These are phyloP conservation scores for Rhyacichthys aspro DNA, from an alignment of 2,797 vertebrate species.

Conservation along the genomic window DNA sequence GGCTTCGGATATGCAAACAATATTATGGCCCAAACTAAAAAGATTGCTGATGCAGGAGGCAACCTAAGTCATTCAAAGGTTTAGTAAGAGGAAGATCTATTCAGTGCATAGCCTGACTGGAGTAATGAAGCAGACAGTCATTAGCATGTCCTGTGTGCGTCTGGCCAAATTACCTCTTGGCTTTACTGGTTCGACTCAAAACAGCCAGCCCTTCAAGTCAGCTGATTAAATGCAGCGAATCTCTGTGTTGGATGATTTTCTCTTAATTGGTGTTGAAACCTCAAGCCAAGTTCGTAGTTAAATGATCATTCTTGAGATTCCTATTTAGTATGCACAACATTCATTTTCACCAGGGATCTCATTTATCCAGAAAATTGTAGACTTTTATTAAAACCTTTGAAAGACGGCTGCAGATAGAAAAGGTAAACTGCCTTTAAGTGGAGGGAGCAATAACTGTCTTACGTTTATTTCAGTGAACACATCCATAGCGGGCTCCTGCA, in stretches of 20 bases:
- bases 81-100: conserved; percentile 44
- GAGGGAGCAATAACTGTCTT: conserved; percentile 22
- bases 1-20: conserved; percentile 42
- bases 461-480: conserved; percentile 31
- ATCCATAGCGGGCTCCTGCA: conserved; percentile 28
- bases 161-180: conserved; percentile 71
- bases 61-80: too few species aligned
- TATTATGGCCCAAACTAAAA: conserved; percentile 31
- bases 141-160: conserved; percentile 68
- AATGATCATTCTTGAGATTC: conserved; percentile 42
- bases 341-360: conserved; percentile 37
- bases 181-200: conserved; percentile 52
- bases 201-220: conserved; percentile 65
- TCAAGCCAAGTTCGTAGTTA: conserved; percentile 42
- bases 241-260: conserved; percentile 38
- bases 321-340: conserved; percentile 28
- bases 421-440: conserved; percentile 26
- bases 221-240: conserved; percentile 66
- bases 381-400: conserved; percentile 33
- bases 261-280: conserved; percentile 59
- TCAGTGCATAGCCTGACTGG: conserved; percentile 36
- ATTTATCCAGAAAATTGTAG: conserved; percentile 33
- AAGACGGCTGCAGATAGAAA: conserved; percentile 29
- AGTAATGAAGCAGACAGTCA: conserved; percentile 62
- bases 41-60: conserved; percentile 32